phyloP scores from a whole-genome alignment of 2,797 vertebrate genomes.

The Rhynchotus rufescens region DNA sequence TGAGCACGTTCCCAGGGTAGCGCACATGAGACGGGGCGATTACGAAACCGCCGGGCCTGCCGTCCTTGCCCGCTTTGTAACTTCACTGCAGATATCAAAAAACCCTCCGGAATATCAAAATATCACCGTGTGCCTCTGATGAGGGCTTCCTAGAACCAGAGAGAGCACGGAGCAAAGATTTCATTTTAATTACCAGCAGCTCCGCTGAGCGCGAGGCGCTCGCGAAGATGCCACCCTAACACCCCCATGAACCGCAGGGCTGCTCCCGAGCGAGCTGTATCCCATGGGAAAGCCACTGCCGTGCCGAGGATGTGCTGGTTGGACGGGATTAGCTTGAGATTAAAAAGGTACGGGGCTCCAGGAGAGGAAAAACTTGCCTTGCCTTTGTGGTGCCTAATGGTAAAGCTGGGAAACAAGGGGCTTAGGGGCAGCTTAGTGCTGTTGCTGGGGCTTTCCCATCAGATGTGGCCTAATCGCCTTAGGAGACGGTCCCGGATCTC shows the following conservation, averaged over 20 bases:
- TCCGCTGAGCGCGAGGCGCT: conserved; percentile 39
- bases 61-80: conserved; percentile 65
- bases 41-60: conserved; percentile 65
- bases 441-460: conserved; percentile 40
- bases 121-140: conserved; percentile 74
- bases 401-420: conserved; percentile 72
- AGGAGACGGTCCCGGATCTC: background rate
- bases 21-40: conserved; percentile 69
- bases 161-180: conserved; percentile 63
- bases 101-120: conserved; percentile 71
- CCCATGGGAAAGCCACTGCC: background rate
- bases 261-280: conserved; percentile 7
- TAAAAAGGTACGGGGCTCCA: conserved; percentile 20
- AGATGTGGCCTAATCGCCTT: conserved; percentile 52
- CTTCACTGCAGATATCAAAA: conserved; percentile 73
- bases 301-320: conserved; percentile 28
- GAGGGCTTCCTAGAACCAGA: conserved; percentile 72
- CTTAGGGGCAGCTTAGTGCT: conserved; percentile 71
- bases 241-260: conserved; percentile 7
- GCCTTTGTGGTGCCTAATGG: conserved; percentile 53
- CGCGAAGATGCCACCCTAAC: conserved; percentile 54
- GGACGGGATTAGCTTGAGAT: conserved; percentile 60
- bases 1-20: conserved; percentile 73
- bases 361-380: conserved; percentile 52
- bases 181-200: conserved; percentile 73